Conservation (phyloP, 2,113 vertebrate genomes). For the Chaetodon trifascialis region DNA sequence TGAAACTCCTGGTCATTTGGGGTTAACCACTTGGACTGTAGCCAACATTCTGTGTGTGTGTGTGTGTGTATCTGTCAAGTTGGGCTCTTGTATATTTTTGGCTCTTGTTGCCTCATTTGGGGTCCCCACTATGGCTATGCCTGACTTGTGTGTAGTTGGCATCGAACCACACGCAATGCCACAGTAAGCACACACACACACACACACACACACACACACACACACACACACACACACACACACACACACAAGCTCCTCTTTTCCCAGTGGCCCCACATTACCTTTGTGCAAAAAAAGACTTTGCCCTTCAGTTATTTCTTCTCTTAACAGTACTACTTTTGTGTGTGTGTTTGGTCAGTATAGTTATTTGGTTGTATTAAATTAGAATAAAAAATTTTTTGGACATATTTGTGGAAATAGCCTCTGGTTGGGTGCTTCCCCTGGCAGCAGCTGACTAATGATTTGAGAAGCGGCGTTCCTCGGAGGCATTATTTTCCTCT, state of each 20-base stretch:
- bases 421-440: no score
- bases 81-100: not conserved
- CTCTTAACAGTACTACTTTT: no score
- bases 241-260: not conserved
- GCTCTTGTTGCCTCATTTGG: slow-evolving; percentile 26
- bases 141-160: slow-evolving; percentile 44
- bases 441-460: no score
- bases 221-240: slow-evolving; percentile 7
- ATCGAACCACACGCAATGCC: slow-evolving; percentile 23
- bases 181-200: not conserved
- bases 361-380: not conserved
- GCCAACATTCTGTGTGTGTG: slow-evolving; percentile 26
- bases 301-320: not conserved
- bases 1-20: slow-evolving; percentile 45
- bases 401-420: no score
- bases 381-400: no score
- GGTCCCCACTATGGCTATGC: not conserved
- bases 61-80: not conserved
- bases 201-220: slow-evolving; percentile 9
- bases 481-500: no score
- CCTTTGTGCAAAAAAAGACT: slow-evolving; percentile 15
- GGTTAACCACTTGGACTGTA: slow-evolving; percentile 40
- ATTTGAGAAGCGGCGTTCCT: no score
- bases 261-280: not conserved
- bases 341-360: not conserved